Conservation (phyloP, 2,888 invertebrate species). For the Nineta flava region DNA sequence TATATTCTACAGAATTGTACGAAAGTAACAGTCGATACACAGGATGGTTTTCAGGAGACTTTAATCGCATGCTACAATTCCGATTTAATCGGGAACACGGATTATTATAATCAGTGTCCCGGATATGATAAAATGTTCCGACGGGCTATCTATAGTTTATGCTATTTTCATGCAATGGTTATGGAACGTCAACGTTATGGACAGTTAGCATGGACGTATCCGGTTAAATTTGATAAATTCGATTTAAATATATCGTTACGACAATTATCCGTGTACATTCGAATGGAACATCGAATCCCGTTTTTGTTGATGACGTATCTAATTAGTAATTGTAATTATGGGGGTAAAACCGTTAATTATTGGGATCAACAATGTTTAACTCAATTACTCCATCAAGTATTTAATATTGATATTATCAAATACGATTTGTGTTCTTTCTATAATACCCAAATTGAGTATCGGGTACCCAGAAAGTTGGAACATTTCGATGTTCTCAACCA, state of each 20-base stretch:
- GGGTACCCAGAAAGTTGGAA: slow-evolving; percentile 52
- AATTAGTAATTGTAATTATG: slow-evolving; percentile 83
- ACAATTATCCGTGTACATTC: slow-evolving; percentile 68
- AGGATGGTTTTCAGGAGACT: slow-evolving; percentile 75
- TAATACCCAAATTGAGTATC: slow-evolving; percentile 40
- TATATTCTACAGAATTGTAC: slow-evolving; percentile 75
- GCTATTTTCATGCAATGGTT: slow-evolving; percentile 73
- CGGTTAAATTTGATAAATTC: slow-evolving; percentile 72
- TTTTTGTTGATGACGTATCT: slow-evolving; percentile 75
- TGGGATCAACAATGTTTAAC: slow-evolving; percentile 66
- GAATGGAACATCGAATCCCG: slow-evolving; percentile 60
- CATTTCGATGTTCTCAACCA: slow-evolving; percentile 60
- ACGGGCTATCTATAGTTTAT: slow-evolving; percentile 59
- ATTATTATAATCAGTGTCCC: slow-evolving; percentile 62
- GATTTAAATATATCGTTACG: slow-evolving; percentile 70
- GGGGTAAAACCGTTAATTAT: slow-evolving; percentile 73
- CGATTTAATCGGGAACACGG: slow-evolving; percentile 69
- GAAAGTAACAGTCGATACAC: slow-evolving; percentile 90
- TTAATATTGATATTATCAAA: slow-evolving; percentile 45
- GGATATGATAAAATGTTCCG: slow-evolving; percentile 66
- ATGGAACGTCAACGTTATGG: slow-evolving; percentile 72
- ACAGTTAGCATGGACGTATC: slow-evolving; percentile 73
- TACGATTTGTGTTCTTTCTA: slow-evolving; percentile 48
- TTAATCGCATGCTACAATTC: slow-evolving; percentile 68
- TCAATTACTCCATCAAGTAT: slow-evolving; percentile 58